Evolutionary conservation across 1,140 invertebrate genomes (phyloP), one percentile per base, ranked within the genome.

Genomic region (Drosophila pseudoobscura): DNA sequence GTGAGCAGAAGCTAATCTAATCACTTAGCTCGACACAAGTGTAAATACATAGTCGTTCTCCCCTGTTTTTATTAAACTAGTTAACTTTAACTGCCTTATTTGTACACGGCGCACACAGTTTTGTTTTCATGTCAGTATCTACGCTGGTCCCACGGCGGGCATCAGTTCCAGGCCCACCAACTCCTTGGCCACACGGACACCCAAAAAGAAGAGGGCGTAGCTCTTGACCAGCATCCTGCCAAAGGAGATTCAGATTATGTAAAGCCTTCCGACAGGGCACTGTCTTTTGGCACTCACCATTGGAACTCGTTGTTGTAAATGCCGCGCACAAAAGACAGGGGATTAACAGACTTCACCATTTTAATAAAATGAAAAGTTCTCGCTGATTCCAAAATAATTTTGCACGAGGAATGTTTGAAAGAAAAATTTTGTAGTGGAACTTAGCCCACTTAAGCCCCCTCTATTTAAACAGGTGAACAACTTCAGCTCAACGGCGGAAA

Each of bases 211-310:
- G 72, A 95, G 92, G 44, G 93, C 94, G 51, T 95, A 92, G 87
- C 94, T 95, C 91, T 95, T 95, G 15, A 95, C 93, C 13, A 95
- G 57, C 74, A 94, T 94, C 95, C 95, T 95, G 29, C 15, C 15
- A 13, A 13, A 0, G 15, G 6, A 68, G 49, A 58, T 47, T 64
- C 11, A 24, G 59, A 60, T 78, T 90, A 80, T 73, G 61, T 80
- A 83, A 77, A 74, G 20, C 26, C 24, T 54, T 45, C 8, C 35
- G 39, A 52, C 31, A 22, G n/a, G 35, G 8, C 7, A 2, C 13
- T 8, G 3, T 39, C 35, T 13, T 1, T 39, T 11, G 11, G 3
- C 9, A 75, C 87, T 92, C 75, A 93, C 93, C 93, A 93, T 90
- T 93, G 93, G 54, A 93, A 93, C 62, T 93, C 92, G 63, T 93